These are phyloP conservation scores for Elanus axillaris DNA, from an alignment of 2,113 vertebrate genomes.

Conservation along the genomic window DNA sequence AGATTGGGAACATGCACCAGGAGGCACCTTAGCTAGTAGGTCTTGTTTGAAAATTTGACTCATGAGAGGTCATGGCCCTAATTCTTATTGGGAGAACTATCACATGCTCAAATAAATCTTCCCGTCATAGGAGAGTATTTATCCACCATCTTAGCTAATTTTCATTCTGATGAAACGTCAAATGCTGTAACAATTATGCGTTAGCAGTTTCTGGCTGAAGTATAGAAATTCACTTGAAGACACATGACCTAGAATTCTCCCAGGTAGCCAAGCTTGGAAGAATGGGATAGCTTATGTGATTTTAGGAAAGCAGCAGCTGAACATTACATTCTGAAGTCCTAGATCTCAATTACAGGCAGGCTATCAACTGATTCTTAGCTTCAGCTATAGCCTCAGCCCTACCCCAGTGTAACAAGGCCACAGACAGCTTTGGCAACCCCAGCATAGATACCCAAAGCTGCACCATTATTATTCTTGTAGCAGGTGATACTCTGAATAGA, in stretches of 20 bases:
- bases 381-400: neutral
- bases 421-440: neutral
- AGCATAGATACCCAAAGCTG: neutral
- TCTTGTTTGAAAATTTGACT: neutral
- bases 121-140: neutral
- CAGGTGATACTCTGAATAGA: neutral
- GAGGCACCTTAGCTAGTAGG: neutral
- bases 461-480: neutral
- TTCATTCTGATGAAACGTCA: neutral
- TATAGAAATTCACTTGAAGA: neutral
- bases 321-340: neutral
- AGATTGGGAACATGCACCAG: neutral
- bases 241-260: neutral
- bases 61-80: neutral
- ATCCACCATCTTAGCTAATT: neutral
- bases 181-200: neutral
- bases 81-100: neutral
- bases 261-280: neutral
- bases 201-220: neutral
- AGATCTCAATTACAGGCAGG: neutral
- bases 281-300: neutral
- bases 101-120: neutral
- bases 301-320: neutral
- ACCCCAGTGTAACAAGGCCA: neutral
- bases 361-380: neutral